Evolutionary conservation across 2,888 invertebrate genomes (phyloP).

Genomic region (Listrodromus nycthemerus): DNA sequence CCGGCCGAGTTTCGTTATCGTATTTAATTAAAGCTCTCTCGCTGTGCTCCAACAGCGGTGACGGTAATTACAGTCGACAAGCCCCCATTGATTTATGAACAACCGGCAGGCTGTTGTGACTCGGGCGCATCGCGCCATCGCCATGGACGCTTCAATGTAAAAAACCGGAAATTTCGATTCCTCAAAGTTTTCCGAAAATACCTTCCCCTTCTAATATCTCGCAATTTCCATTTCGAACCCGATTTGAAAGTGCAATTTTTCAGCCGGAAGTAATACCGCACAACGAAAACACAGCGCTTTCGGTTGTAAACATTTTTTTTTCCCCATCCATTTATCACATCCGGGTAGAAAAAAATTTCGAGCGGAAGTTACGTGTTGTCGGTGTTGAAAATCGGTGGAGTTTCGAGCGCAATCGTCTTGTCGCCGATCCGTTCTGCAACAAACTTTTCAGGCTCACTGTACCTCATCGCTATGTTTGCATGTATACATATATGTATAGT

Average conservation of each 20-base stretch:
- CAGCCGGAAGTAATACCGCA: no score
- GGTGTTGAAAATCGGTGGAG: not conserved
- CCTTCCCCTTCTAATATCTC: no score
- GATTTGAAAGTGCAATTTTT: no score
- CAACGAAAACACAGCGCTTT: no score
- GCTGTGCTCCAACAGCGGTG: slow-evolving; percentile 21
- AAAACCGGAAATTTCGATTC: slow-evolving; percentile 15
- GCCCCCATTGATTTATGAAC: slow-evolving; percentile 46
- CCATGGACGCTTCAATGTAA: not conserved
- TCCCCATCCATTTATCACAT: no score
- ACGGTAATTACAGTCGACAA: slow-evolving; percentile 40
- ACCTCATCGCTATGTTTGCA: slow-evolving; percentile 26
- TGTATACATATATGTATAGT: slow-evolving; percentile 14
- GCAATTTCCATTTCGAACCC: no score
- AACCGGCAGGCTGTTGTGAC: not conserved
- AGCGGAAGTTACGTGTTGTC: not conserved
- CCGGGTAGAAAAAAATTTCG: not conserved
- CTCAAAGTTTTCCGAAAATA: not conserved
- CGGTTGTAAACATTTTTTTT: no score
- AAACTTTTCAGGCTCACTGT: slow-evolving; percentile 72
- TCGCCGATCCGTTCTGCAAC: slow-evolving; percentile 17
- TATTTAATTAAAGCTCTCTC: slow-evolving; percentile 41
- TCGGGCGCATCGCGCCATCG: not conserved
- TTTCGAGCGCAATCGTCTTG: slow-evolving; percentile 3
- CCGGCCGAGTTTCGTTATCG: slow-evolving; percentile 26